Percentiles rank a stretch among this genome's conserved stretches.
phyloP scores from a whole-genome alignment of 2,888 invertebrate species.

The Xestobium rufovillosum region DNA sequence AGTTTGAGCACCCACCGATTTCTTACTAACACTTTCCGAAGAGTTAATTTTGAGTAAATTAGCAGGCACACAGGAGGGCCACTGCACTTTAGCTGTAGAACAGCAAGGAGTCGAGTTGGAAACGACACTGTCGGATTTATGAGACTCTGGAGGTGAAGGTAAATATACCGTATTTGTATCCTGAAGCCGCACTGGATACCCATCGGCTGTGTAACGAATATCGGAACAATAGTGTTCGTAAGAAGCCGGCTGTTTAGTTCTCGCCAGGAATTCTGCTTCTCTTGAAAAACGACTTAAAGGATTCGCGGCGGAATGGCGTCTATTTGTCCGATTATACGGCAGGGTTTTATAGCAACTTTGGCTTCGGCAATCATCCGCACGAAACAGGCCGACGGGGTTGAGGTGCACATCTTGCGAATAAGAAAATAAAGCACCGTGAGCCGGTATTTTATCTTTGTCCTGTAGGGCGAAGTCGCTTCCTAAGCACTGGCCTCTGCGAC shows the following conservation, averaged over 20 bases:
- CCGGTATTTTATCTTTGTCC: neutral
- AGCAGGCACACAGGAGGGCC: slow-evolving; percentile 48
- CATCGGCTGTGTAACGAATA: slow-evolving; percentile 42
- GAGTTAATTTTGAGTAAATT: slow-evolving; percentile 24
- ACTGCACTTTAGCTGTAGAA: slow-evolving; percentile 35
- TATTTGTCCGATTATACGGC: slow-evolving; percentile 60
- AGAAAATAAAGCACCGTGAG: neutral
- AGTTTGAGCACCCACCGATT: slow-evolving; percentile 35
- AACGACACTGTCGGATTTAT: slow-evolving; percentile 51
- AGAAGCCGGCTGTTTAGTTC: slow-evolving; percentile 42
- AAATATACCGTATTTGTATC: no score
- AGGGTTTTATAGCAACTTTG: slow-evolving; percentile 62
- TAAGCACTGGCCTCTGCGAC: slow-evolving; percentile 31
- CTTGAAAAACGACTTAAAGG: slow-evolving; percentile 51
- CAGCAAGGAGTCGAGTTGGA: slow-evolving; percentile 42
- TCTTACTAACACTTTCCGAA: slow-evolving; percentile 17
- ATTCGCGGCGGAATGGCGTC: slow-evolving; percentile 48
- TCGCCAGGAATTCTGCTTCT: slow-evolving; percentile 57
- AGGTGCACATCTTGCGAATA: neutral
- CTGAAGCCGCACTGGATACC: slow-evolving; percentile 49
- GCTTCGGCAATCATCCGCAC: slow-evolving; percentile 31
- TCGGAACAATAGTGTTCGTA: slow-evolving; percentile 49
- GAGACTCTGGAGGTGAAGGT: slow-evolving; percentile 53
- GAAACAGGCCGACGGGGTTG: neutral
- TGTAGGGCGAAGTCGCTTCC: slow-evolving; percentile 20